Conservation (phyloP, 30 jellyfish, hydroid and myxozoan species). For the Cassiopea xamachana region DNA sequence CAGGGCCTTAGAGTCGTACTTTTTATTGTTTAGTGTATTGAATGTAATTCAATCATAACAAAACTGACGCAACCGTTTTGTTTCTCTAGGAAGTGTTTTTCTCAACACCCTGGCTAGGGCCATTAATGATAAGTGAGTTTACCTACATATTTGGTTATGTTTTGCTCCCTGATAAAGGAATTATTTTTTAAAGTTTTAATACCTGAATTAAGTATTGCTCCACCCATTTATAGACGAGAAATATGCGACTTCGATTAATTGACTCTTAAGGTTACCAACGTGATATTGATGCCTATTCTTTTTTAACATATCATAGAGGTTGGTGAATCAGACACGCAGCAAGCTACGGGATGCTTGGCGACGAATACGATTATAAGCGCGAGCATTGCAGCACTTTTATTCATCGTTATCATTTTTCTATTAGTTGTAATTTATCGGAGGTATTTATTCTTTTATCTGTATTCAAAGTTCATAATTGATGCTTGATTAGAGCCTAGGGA, state of each 20-base stretch:
- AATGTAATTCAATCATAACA: too few species aligned
- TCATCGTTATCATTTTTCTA: background rate
- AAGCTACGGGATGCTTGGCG: background rate
- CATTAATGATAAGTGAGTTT: conserved; percentile 43
- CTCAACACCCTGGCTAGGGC: conserved; percentile 76
- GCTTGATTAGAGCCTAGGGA: too few species aligned
- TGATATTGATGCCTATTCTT: background rate
- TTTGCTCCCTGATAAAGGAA: too few species aligned
- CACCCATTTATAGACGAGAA: too few species aligned
- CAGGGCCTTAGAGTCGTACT: too few species aligned
- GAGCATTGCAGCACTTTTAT: background rate
- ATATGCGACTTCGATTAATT: too few species aligned
- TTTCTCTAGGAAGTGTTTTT: background rate
- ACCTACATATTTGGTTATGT: too few species aligned
- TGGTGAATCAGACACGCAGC: background rate
- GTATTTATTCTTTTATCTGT: background rate
- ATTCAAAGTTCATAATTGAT: too few species aligned
- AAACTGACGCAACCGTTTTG: background rate
- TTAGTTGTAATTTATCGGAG: background rate
- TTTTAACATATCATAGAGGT: background rate
- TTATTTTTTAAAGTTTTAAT: too few species aligned
- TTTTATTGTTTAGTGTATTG: too few species aligned
- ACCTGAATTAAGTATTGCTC: too few species aligned
- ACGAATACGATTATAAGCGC: background rate
- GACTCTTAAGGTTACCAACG: too few species aligned